Base-by-base conservation (phyloP, 2,888 invertebrate genomes). In the Sabatieria punctata region DNA sequence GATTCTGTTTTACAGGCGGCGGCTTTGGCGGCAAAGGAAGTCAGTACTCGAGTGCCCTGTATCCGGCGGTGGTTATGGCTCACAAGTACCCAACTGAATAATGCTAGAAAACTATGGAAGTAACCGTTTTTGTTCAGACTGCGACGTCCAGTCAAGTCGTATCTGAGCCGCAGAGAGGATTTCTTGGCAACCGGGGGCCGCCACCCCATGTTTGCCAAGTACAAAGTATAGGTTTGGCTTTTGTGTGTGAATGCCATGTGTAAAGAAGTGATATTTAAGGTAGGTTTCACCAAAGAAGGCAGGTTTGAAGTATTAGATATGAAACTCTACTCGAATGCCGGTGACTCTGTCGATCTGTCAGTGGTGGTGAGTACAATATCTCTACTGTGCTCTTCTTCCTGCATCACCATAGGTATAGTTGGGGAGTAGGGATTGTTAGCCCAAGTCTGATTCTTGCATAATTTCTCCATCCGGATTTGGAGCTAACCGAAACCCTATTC, bases 131-230 rank as follows among this genome's bases (percentile, higher is more conserved):
- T 23, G 37, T 41, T 13, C n/a, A 23, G 41, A 22, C 18, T 41
- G 11, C 8, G 41, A 8, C 74, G 76, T 51, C 84, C 89, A 1
- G 78, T 88, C 1, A 75, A 86, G 35, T 79, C 81, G 53, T 83
- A 86, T 78, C 68, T 91, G 42, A 88, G 88, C 64, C 74, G 93
- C 52, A 83, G 86, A 57, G 88, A 91, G 70, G 91, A 93, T 64
- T 88, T 91, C 81, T 68, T 79, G 55, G 77, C 79, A 58, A 80
- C 82, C 0, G 93, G 89, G 8, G 80, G 79, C 1, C 73, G 91
- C 49, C 85, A 93, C 73, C 88, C 89, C 0, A 85, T 83, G 64
- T 70, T 79, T 33, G 77, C 77, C 43, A 80, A 78, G 63, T 91
- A 89, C 64, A 82, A 82, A 72, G 77, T 81, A 21, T 36, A 38